Conservation (phyloP, 2,113 vertebrate genomes). For the Clinocottus analis region DNA sequence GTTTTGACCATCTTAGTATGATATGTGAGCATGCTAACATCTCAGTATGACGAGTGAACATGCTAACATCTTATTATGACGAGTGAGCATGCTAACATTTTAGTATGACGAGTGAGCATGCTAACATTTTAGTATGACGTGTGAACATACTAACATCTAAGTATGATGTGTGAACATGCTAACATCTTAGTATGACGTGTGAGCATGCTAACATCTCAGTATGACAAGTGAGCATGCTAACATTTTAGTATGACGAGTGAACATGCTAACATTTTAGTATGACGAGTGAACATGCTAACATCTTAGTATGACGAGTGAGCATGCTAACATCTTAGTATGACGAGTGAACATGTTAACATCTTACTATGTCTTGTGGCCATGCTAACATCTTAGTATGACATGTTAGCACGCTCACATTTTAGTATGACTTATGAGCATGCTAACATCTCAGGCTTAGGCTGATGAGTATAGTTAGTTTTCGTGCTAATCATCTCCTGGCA, state of each 20-base stretch:
- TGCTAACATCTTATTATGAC: neutral
- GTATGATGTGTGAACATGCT: no score
- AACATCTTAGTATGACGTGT: no score
- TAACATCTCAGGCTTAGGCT: neutral
- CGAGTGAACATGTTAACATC: no score
- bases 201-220: neutral
- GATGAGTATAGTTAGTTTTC: neutral
- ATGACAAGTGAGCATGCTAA: neutral
- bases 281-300: neutral
- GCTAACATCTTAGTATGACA: no score
- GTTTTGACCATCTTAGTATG: no score
- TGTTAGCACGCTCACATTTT: neutral
- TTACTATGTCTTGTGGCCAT: no score
- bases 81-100: neutral
- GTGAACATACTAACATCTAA: no score
- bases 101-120: no score
- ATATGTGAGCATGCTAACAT: neutral
- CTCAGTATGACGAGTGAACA: no score
- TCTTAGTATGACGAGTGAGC: neutral
- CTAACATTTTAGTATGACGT: no score
- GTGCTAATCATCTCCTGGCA: neutral
- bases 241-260: neutral
- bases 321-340: no score
- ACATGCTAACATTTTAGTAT: neutral
- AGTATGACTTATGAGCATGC: neutral